Conservation (phyloP, 2,888 invertebrate species). For the Dascillus cervinus region DNA sequence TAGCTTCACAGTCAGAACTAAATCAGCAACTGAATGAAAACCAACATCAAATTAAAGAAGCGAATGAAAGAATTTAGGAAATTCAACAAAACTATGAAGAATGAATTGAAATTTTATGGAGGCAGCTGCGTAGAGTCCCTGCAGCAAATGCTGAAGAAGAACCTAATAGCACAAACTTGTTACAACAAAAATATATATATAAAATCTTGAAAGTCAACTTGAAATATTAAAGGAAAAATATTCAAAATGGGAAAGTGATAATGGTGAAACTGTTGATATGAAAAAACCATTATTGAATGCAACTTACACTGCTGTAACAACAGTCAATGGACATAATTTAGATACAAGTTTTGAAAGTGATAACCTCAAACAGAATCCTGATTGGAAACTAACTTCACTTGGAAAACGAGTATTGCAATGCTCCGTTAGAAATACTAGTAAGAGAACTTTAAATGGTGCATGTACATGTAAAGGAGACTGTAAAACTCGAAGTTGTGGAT, state of each 20-base stretch:
- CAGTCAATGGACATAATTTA: slow-evolving; percentile 32
- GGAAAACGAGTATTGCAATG: slow-evolving; percentile 44
- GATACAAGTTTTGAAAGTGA: slow-evolving; percentile 27
- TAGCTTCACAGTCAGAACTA: slow-evolving; percentile 43
- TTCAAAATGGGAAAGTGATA: too few relatives aligned
- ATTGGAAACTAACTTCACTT: slow-evolving; percentile 62
- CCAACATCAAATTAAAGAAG: slow-evolving; percentile 20
- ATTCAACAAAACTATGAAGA: slow-evolving; percentile 36
- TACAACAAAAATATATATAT: slow-evolving; percentile 28
- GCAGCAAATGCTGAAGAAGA: slow-evolving; percentile 24
- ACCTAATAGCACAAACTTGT: slow-evolving; percentile 18
- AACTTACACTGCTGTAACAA: too few relatives aligned
- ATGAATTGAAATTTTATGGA: slow-evolving; percentile 31
- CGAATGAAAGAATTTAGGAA: slow-evolving; percentile 23
- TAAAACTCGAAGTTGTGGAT: slow-evolving; percentile 51
- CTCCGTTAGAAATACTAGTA: too few relatives aligned
- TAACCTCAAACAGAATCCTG: slow-evolving; percentile 51
- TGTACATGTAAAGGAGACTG: slow-evolving; percentile 58
- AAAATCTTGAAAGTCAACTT: slow-evolving; percentile 40
- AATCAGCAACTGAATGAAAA: slow-evolving; percentile 8
- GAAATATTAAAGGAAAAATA: slow-evolving; percentile 44
- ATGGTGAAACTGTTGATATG: too few relatives aligned
- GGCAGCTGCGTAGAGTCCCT: slow-evolving; percentile 28
- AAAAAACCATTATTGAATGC: too few relatives aligned
- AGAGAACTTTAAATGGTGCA: slow-evolving; percentile 51